Evolutionary conservation across 23 tunicate species (phyloP).

Genomic region (Ascidia mentula): DNA sequence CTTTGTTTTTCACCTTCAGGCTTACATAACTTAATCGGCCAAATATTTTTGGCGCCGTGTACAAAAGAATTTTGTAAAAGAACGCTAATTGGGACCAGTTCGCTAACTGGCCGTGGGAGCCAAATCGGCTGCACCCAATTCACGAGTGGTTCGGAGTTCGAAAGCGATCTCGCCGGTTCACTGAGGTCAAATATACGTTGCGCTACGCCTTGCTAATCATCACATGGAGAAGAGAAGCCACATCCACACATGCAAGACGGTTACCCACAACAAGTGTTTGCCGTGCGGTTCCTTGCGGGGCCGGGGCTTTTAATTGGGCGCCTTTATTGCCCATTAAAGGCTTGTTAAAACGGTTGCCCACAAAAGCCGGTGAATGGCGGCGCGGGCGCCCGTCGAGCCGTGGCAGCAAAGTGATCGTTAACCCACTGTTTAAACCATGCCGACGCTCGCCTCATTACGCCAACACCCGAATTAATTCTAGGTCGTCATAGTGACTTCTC

Average conservation of each 20-base stretch:
- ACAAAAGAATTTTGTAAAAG: background rate
- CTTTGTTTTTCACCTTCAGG: background rate
- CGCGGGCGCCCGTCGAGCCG: constrained; percentile 5
- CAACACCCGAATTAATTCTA: constrained; percentile 6
- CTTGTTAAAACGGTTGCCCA: background rate
- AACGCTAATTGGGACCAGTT: background rate
- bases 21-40: background rate
- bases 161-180: background rate
- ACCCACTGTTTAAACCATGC: constrained; percentile 10
- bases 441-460: background rate
- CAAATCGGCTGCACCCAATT: background rate
- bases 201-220: background rate
- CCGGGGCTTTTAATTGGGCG: background rate
- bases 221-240: background rate
- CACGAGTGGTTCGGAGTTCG: background rate
- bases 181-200: background rate
- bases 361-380: background rate
- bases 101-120: background rate
- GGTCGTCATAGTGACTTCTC: background rate
- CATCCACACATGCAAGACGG: background rate
- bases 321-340: constrained; percentile 10
- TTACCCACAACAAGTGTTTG: background rate
- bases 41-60: background rate
- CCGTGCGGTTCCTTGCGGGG: background rate
- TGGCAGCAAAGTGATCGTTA: constrained; percentile 18